phyloP scores from a whole-genome alignment of 2,113 vertebrate species.

The Muscicapa adusta region DNA sequence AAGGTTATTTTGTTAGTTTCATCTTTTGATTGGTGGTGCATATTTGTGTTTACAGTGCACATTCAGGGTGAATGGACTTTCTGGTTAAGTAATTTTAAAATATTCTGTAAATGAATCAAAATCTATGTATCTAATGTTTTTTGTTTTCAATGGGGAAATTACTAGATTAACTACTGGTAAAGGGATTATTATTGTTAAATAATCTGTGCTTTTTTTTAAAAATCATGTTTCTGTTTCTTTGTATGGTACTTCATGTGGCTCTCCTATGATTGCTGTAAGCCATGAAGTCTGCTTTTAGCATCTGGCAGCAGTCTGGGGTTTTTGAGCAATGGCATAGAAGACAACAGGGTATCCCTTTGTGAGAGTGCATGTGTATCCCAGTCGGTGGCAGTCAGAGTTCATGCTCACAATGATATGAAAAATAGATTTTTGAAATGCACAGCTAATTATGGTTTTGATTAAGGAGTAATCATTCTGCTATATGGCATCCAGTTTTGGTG shows the following conservation, averaged over 20 bases:
- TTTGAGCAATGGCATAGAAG: conserved; percentile 37
- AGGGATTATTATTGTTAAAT: background rate
- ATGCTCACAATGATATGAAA: background rate
- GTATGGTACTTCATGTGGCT: background rate
- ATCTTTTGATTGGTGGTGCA: background rate
- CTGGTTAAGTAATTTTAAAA: background rate
- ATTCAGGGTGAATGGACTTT: background rate
- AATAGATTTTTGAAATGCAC: conserved; percentile 41
- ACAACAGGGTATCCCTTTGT: conserved; percentile 41
- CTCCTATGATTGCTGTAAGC: conserved; percentile 2
- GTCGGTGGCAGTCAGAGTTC: conserved; percentile 26
- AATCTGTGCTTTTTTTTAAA: background rate
- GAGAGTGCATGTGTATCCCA: conserved; percentile 31
- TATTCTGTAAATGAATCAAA: background rate
- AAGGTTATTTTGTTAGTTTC: background rate
- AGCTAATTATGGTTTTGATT: conserved; percentile 34
- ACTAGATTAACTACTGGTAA: background rate
- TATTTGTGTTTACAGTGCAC: background rate
- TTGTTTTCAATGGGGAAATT: background rate
- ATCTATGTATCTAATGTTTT: background rate
- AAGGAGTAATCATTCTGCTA: conserved; percentile 15
- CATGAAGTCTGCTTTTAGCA: conserved; percentile 29
- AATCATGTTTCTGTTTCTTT: background rate
- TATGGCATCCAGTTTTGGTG: background rate
- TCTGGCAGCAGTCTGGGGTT: conserved; percentile 46